A percentile compares a stretch with the other conserved stretches of the same genome.
Conservation (phyloP, 1,140 invertebrate species). For the Diplogasteroides magnus region DNA sequence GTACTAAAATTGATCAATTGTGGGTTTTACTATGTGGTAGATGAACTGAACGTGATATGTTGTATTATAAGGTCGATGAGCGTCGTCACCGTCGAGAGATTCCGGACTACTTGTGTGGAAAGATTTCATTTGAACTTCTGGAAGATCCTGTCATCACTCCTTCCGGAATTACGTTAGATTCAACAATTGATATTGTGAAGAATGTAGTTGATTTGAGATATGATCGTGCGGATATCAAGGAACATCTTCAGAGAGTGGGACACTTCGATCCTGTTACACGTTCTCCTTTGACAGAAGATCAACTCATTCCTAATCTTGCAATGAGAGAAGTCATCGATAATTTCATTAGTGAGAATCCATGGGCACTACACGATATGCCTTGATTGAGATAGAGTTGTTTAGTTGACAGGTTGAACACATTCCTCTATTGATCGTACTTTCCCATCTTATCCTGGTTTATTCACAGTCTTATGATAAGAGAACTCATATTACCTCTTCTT, state of each 20-base stretch:
- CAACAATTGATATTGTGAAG: neutral
- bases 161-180: slow-evolving; percentile 20
- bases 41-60: too few relatives aligned
- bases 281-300: slow-evolving; percentile 16
- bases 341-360: neutral
- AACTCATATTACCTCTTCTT: too few relatives aligned
- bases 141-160: slow-evolving; percentile 27
- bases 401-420: too few relatives aligned
- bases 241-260: slow-evolving; percentile 22
- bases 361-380: neutral
- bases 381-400: neutral
- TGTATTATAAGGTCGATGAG: slow-evolving; percentile 18
- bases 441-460: too few relatives aligned
- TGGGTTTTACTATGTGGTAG: neutral
- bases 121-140: slow-evolving; percentile 28
- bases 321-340: slow-evolving; percentile 16
- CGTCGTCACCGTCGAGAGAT: slow-evolving; percentile 17
- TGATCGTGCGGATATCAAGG: slow-evolving; percentile 21
- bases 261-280: slow-evolving; percentile 30
- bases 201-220: neutral
- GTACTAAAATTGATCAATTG: neutral
- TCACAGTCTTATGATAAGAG: too few relatives aligned
- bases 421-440: too few relatives aligned
- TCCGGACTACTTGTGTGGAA: slow-evolving; percentile 27
- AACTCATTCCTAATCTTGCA: slow-evolving; percentile 26